A percentile compares a stretch with the other conserved stretches of the same genome.
Conservation (phyloP, 2,888 invertebrate species). For the Tipula confusa region DNA sequence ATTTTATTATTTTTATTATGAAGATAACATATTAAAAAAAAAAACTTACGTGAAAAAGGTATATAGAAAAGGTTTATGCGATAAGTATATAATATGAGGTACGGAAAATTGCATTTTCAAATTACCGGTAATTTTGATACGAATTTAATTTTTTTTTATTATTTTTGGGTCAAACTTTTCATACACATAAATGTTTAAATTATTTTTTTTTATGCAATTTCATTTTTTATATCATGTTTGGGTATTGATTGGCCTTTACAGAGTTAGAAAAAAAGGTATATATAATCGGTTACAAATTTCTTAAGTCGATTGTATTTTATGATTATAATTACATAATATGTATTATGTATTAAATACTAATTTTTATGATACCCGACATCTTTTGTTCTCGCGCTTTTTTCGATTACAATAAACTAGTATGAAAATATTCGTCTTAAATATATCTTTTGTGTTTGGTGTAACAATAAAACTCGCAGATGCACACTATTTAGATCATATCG, state of each 20-base stretch:
- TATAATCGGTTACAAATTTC: background rate
- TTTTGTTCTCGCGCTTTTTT: background rate
- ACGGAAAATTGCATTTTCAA: background rate
- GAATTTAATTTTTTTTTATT: background rate
- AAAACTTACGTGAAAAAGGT: background rate
- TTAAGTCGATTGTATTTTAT: background rate
- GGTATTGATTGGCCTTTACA: background rate
- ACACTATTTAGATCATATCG: background rate
- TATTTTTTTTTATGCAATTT: background rate
- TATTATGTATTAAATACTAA: background rate
- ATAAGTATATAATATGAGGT: background rate
- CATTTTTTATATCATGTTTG: background rate
- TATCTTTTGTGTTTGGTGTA: background rate
- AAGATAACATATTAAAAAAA: background rate
- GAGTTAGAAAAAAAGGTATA: background rate
- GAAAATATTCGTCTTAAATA: background rate
- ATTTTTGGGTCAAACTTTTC: background rate
- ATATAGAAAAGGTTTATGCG: background rate
- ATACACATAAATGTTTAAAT: background rate
- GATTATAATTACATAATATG: background rate
- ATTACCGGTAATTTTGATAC: slow-evolving; percentile 5
- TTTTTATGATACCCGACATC: background rate
- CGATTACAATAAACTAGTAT: background rate
- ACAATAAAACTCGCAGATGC: slow-evolving; percentile 20
- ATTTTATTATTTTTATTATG: background rate